phyloP scores from a whole-genome alignment of 2,888 invertebrate species.

The Lysandra coridon region DNA sequence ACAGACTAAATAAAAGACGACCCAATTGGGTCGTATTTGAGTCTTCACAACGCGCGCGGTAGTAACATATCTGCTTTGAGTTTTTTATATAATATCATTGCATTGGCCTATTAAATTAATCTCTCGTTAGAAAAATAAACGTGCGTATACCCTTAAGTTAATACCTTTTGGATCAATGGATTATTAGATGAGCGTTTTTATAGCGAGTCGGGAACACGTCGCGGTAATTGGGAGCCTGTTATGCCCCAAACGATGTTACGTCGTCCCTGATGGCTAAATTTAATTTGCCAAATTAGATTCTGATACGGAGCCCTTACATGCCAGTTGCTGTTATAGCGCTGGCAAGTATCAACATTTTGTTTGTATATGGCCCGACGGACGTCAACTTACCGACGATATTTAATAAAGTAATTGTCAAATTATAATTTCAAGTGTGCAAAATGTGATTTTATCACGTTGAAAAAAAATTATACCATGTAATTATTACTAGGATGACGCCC shows the following conservation, averaged over 20 bases:
- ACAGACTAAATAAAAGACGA: too few species aligned
- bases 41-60: too few species aligned
- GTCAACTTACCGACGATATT: too few species aligned
- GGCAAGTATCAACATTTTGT: neutral
- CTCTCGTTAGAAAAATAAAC: neutral
- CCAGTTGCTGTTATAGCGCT: neutral
- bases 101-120: neutral
- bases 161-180: slow-evolving; percentile 15
- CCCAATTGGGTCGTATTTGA: too few species aligned
- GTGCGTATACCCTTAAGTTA: neutral
- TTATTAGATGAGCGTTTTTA: slow-evolving; percentile 23
- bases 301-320: slow-evolving; percentile 20
- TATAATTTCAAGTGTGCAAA: too few species aligned
- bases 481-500: too few species aligned
- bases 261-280: slow-evolving; percentile 22
- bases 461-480: too few species aligned
- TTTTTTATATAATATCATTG: too few species aligned
- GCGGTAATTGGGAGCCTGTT: slow-evolving; percentile 18
- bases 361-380: neutral
- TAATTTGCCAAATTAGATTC: slow-evolving; percentile 31
- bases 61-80: too few species aligned
- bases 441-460: too few species aligned
- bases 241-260: slow-evolving; percentile 21
- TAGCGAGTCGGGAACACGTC: slow-evolving; percentile 9
- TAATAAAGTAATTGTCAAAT: too few species aligned